phyloP scores from a whole-genome alignment of 2,113 vertebrate species.

The Poicephalus gulielmi region DNA sequence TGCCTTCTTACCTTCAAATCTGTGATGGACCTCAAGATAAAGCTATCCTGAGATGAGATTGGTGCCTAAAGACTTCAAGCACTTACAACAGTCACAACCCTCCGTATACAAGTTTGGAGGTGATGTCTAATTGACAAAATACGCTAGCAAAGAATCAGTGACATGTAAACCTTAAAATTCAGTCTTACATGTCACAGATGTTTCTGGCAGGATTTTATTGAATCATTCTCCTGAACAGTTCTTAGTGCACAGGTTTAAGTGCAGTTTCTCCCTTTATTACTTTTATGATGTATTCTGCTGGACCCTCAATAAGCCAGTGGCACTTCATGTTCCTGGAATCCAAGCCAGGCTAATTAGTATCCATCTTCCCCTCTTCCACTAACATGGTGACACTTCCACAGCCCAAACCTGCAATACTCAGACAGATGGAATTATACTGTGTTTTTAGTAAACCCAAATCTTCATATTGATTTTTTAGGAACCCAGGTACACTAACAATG shows the following conservation, averaged over 20 bases:
- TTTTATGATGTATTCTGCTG: constrained; percentile 25
- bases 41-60: background rate
- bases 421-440: background rate
- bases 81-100: background rate
- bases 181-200: background rate
- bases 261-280: constrained; percentile 42
- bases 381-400: background rate
- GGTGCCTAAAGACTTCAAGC: background rate
- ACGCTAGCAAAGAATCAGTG: background rate
- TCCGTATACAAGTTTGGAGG: background rate
- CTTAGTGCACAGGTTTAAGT: background rate
- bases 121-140: constrained; percentile 6
- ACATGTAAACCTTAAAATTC: constrained; percentile 6
- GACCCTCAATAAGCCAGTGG: constrained; percentile 50
- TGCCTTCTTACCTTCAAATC: background rate
- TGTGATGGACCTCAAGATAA: background rate
- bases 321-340: constrained; percentile 29
- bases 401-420: background rate
- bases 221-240: background rate
- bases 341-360: constrained; percentile 54
- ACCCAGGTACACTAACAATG: background rate
- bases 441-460: background rate
- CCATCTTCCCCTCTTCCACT: constrained; percentile 38
- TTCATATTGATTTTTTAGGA: background rate
- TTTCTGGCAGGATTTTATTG: constrained; percentile 29